Base-by-base conservation (phyloP, 2,888 invertebrate species). In the Petrolisthes cinctipes region DNA sequence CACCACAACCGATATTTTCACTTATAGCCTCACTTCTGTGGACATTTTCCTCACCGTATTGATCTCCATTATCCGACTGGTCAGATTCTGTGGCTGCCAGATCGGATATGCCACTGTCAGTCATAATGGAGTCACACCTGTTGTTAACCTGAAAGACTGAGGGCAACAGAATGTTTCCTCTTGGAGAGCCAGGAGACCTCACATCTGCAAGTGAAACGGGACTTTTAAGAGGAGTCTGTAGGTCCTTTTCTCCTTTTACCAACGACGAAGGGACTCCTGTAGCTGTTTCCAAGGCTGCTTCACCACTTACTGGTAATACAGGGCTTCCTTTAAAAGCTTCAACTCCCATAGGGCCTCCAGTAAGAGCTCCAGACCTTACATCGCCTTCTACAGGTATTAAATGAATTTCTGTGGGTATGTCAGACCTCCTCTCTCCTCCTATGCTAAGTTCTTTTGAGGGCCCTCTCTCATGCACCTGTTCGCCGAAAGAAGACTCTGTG, bases 101-200 rank as follows among this genome's bases (percentile, higher is more conserved):
- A 20, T 88, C 87, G 4, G 83, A 88, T 14, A 88, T 84, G 37
- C 87, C 87, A 23, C 87, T 88, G 68, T 88, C 87, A 5, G 87
- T 84, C 84, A 88, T 73, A 9, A 88, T 57, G n/a, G 87, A 84
- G 61, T 88, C 87, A 57, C 53, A 6, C 6, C 6, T 11, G 71
- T 20, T 71, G n/a, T n/a, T 71, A 17, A n/a, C 71, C n/a, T 71
- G 71, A 71, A 71, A 71, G 6, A 71, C n/a, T 20, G 20, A 6
- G 20, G 71, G n/a, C 20, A 71, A 71, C 71, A 4, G 14, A 11
- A 20, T n/a, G 20, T n/a, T 71, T 37, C 37, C 37, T 37, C 37
- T 37, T 37, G 37, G 37, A 37, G 37, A 37, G 37, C 37, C 37
- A 37, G 37, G 37, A 37, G 37, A 1, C 37, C 37, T 37, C 37